A percentile compares a stretch with the other conserved stretches of the same genome.
These are phyloP conservation scores for Pleuronectes platessa DNA, from an alignment of 2,113 vertebrate genomes.

Conservation along the genomic window DNA sequence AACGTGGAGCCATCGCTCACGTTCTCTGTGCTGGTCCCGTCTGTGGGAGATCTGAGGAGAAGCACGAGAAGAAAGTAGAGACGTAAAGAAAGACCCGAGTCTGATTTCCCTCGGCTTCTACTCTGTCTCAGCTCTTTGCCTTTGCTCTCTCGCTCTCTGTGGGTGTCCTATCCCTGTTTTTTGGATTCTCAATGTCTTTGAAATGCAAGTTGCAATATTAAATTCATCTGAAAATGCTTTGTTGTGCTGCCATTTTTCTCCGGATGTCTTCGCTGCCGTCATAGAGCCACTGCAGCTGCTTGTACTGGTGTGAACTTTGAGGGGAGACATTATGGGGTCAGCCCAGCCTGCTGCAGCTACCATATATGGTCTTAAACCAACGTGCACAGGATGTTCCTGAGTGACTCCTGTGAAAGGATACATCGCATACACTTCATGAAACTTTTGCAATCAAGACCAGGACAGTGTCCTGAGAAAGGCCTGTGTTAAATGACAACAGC, in stretches of 20 bases:
- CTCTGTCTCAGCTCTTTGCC: slow-evolving; percentile 53
- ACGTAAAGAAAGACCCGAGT: slow-evolving; percentile 7
- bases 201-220: slow-evolving; percentile 75
- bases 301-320: not conserved
- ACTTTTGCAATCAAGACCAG: too few species aligned
- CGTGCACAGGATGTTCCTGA: too few species aligned
- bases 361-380: too few species aligned
- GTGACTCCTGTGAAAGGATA: not conserved
- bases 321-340: not conserved
- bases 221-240: slow-evolving; percentile 59
- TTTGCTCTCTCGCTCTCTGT: slow-evolving; percentile 61
- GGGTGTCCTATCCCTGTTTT: slow-evolving; percentile 51
- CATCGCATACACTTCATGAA: not conserved
- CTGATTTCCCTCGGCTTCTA: slow-evolving; percentile 22
- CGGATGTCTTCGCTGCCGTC: not conserved
- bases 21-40: slow-evolving; percentile 9
- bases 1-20: slow-evolving; percentile 37
- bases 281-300: not conserved
- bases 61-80: slow-evolving; percentile 30
- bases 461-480: too few species aligned
- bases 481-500: too few species aligned
- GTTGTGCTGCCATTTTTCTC: slow-evolving; percentile 23
- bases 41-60: slow-evolving; percentile 40
- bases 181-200: slow-evolving; percentile 63
- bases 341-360: too few species aligned